phyloP scores from a whole-genome alignment of 2,113 vertebrate species.

The Lethenteron reissneri region DNA sequence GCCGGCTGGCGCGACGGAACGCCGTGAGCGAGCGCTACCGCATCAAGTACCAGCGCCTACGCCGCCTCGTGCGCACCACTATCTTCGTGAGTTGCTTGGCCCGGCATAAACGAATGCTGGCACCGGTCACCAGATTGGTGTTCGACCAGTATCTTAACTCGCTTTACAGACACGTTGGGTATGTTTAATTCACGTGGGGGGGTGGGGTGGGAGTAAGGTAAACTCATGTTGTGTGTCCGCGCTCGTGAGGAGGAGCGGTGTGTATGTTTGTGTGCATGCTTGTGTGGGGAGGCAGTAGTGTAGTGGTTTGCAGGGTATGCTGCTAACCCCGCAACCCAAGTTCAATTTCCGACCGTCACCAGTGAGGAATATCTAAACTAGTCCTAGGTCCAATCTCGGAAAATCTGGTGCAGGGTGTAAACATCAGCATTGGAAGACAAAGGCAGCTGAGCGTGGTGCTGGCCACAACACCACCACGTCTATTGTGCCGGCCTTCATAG shows the following conservation, averaged over 20 bases:
- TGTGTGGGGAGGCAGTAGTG: too few species aligned
- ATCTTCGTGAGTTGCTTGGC: conserved; percentile 34
- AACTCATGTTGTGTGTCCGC: neutral
- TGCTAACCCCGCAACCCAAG: too few species aligned
- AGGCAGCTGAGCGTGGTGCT: neutral
- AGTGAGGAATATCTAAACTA: too few species aligned
- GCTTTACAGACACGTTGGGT: neutral
- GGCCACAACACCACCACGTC: too few species aligned
- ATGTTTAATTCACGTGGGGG: neutral
- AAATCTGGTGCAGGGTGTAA: neutral
- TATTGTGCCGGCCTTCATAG: neutral
- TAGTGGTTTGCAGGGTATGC: too few species aligned
- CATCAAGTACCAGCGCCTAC: conserved; percentile 51
- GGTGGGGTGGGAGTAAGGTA: neutral
- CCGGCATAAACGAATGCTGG: neutral
- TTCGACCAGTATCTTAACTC: neutral
- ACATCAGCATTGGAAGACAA: neutral
- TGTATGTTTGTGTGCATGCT: neutral
- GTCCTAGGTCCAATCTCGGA: too few species aligned
- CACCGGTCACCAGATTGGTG: neutral
- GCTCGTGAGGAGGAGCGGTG: neutral
- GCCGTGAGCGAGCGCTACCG: conserved; percentile 54
- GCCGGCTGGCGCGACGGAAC: conserved; percentile 14
- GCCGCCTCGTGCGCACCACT: conserved; percentile 41
- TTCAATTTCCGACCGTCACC: too few species aligned